phyloP scores from a whole-genome alignment of 2,797 vertebrate genomes.

The Micromesistius poutassou region DNA sequence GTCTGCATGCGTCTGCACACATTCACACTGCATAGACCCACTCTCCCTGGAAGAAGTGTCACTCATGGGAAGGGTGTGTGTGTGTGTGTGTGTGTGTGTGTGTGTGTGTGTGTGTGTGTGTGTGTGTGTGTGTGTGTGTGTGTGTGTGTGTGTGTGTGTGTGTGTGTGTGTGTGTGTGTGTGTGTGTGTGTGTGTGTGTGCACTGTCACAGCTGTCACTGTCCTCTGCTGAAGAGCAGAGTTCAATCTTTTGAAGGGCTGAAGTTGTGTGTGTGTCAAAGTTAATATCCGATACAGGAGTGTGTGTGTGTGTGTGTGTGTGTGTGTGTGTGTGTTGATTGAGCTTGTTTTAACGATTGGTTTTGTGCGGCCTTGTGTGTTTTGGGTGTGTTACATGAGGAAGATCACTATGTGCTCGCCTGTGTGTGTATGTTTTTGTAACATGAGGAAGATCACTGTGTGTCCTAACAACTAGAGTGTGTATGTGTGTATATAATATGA shows the following conservation, averaged over 20 bases:
- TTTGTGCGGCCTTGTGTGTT: too few relatives aligned
- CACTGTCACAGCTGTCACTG: slow-evolving; percentile 35
- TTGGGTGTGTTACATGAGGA: too few relatives aligned
- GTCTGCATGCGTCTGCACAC: slow-evolving; percentile 28
- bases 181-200: too few relatives aligned
- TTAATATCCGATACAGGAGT: slow-evolving; percentile 2
- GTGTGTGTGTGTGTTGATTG: too few relatives aligned
- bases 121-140: too few relatives aligned
- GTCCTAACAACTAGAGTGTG: too few relatives aligned
- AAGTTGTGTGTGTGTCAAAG: not conserved
- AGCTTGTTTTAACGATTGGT: too few relatives aligned
- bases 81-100: not conserved
- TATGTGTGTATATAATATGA: too few relatives aligned
- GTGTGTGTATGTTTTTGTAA: slow-evolving; percentile 22
- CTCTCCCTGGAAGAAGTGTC: slow-evolving; percentile 14
- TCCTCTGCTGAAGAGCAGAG: slow-evolving; percentile 52
- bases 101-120: too few relatives aligned
- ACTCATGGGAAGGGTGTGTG: not conserved
- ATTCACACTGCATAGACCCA: slow-evolving; percentile 19
- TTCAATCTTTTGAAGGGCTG: slow-evolving; percentile 35
- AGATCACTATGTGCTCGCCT: slow-evolving; percentile 19
- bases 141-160: too few relatives aligned
- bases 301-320: too few relatives aligned
- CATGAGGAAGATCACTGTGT: not conserved
- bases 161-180: too few relatives aligned